Evolutionary conservation across 2,888 invertebrate genomes (phyloP).

Genomic region (Drosophila engyochracea): DNA sequence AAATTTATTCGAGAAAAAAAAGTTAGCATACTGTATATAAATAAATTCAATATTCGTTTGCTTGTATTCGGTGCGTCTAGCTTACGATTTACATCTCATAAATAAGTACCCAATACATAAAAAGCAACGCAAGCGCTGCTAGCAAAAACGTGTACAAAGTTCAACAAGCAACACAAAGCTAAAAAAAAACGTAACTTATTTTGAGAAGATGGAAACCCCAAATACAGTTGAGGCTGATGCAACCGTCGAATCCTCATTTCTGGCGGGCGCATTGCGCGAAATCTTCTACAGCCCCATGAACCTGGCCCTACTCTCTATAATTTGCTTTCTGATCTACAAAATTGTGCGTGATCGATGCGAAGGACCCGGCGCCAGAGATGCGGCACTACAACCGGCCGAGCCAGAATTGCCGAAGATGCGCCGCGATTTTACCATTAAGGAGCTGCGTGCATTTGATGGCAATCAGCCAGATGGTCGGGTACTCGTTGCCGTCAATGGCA

Average conservation of each 20-base stretch:
- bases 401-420: constrained; percentile 92
- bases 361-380: constrained; percentile 77
- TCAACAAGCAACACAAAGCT: constrained; percentile 17
- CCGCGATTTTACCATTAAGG: constrained; percentile 95
- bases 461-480: constrained; percentile 94
- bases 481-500: constrained; percentile 96
- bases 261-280: constrained; percentile 86
- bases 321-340: constrained; percentile 91
- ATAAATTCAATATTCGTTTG: constrained; percentile 43
- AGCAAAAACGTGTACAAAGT: constrained; percentile 43
- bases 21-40: constrained; percentile 48
- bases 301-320: constrained; percentile 89
- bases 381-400: constrained; percentile 78
- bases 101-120: constrained; percentile 13
- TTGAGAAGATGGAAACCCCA: constrained; percentile 39
- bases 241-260: constrained; percentile 52
- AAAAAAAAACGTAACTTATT: background rate
- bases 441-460: constrained; percentile 95
- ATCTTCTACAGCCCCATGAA: constrained; percentile 91
- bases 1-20: constrained; percentile 50
- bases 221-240: constrained; percentile 50
- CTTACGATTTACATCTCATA: constrained; percentile 46
- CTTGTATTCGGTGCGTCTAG: constrained; percentile 28
- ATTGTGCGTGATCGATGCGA: constrained; percentile 88
- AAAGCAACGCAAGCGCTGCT: constrained; percentile 1